A percentile compares a stretch with the other conserved stretches of the same genome.
Conservation (phyloP, 2,888 invertebrate species). For the Lepidocyrtinus sp. region DNA sequence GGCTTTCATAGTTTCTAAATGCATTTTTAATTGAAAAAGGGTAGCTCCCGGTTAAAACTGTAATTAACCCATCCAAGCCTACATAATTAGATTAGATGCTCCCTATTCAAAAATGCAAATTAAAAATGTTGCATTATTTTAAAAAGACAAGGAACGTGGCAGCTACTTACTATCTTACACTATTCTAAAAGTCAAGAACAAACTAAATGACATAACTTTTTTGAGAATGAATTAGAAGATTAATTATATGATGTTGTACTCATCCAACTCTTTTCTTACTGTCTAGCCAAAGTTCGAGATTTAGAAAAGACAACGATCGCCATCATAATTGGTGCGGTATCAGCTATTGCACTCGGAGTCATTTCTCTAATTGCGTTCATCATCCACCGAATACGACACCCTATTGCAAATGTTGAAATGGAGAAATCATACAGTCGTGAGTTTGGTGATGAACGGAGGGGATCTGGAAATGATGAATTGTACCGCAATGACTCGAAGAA, state of each 20-base stretch:
- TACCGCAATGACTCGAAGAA: constrained; percentile 66
- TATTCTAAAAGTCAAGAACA: constrained; percentile 35
- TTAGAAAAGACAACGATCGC: constrained; percentile 70
- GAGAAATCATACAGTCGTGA: constrained; percentile 69
- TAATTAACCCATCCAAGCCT: neutral
- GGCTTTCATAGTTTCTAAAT: neutral
- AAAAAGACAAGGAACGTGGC: neutral
- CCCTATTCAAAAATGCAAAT: constrained; percentile 7
- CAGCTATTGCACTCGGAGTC: constrained; percentile 64
- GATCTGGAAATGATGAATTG: constrained; percentile 68
- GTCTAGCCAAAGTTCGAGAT: constrained; percentile 69
- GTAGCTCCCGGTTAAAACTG: neutral
- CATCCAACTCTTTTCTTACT: constrained; percentile 25
- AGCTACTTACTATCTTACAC: neutral
- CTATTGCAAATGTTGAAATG: constrained; percentile 64
- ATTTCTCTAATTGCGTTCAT: constrained; percentile 69
- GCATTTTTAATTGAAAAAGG: constrained; percentile 10
- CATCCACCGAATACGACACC: constrained; percentile 68
- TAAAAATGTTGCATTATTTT: neutral
- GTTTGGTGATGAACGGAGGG: constrained; percentile 66
- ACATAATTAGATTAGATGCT: neutral
- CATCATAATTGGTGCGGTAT: constrained; percentile 68
- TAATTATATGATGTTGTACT: constrained; percentile 7
- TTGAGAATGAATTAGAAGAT: neutral
- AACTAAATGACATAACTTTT: constrained; percentile 1